Evolutionary conservation across 2,888 invertebrate genomes (phyloP).

Genomic region (Gastracanthus pulcherrimus): DNA sequence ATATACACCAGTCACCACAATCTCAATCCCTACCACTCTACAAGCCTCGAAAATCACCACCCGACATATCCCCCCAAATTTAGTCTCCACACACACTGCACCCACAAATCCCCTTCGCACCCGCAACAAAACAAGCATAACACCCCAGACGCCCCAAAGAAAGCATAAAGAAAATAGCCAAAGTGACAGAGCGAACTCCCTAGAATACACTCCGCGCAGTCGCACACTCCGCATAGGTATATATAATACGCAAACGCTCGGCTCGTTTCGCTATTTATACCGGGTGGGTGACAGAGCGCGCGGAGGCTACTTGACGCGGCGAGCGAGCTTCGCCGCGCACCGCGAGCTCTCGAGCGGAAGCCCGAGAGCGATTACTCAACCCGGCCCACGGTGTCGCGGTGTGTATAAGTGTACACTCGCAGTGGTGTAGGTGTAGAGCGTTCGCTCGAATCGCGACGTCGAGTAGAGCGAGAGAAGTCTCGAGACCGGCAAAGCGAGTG

Average conservation of each 20-base stretch:
- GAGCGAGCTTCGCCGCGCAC: not conserved
- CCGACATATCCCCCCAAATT: no score
- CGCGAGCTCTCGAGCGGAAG: constrained; percentile 25
- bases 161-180: not conserved
- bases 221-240: no score
- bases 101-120: not conserved
- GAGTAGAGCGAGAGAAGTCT: not conserved
- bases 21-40: no score
- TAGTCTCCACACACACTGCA: no score
- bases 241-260: no score
- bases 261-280: constrained; percentile 11
- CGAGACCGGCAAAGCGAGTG: no score
- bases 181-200: not conserved
- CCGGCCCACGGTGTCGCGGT: constrained; percentile 12
- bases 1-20: no score
- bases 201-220: not conserved
- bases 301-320: not conserved
- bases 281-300: constrained; percentile 5
- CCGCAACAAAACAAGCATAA: no score
- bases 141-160: not conserved
- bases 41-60: no score
- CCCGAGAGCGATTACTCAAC: constrained; percentile 40
- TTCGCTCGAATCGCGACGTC: not conserved
- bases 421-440: not conserved
- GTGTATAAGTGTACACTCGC: no score